Conservation (phyloP, 2,113 vertebrate species). For the Lepus americanus region DNA sequence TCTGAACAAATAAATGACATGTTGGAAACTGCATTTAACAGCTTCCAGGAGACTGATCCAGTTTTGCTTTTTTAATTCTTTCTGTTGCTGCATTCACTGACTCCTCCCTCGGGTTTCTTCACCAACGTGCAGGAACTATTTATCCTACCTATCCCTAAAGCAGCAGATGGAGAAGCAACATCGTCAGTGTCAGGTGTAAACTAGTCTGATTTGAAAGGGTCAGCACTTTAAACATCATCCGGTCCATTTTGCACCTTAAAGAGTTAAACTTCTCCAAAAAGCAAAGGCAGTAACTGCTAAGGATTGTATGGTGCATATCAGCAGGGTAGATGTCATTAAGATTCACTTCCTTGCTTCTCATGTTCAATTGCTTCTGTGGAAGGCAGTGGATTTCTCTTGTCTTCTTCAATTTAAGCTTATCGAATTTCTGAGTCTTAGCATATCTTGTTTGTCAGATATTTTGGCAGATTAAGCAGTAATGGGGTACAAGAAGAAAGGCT, state of each 20-base stretch:
- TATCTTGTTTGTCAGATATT: conserved; percentile 93
- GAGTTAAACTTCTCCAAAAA: conserved; percentile 93
- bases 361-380: conserved; percentile 95
- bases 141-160: conserved; percentile 85
- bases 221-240: conserved; percentile 89
- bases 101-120: conserved; percentile 86
- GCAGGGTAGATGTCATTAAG: conserved; percentile 88
- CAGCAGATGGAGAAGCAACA: conserved; percentile 84
- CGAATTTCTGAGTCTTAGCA: conserved; percentile 92
- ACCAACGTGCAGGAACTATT: conserved; percentile 85
- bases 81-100: conserved; percentile 79
- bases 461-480: conserved; percentile 85
- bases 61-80: conserved; percentile 85
- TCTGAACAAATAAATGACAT: conserved; percentile 88
- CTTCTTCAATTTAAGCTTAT: conserved; percentile 95
- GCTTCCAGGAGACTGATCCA: conserved; percentile 79
- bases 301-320: conserved; percentile 90
- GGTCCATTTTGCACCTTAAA: conserved; percentile 91
- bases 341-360: conserved; percentile 91
- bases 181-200: conserved; percentile 88
- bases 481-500: conserved; percentile 58
- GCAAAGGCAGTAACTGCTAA: conserved; percentile 93
- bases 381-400: conserved; percentile 93
- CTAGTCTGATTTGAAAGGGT: conserved; percentile 87
- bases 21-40: conserved; percentile 89